These are phyloP conservation scores for Hypena proboscidalis DNA, from an alignment of 2,888 invertebrate genomes.

Conservation along the genomic window DNA sequence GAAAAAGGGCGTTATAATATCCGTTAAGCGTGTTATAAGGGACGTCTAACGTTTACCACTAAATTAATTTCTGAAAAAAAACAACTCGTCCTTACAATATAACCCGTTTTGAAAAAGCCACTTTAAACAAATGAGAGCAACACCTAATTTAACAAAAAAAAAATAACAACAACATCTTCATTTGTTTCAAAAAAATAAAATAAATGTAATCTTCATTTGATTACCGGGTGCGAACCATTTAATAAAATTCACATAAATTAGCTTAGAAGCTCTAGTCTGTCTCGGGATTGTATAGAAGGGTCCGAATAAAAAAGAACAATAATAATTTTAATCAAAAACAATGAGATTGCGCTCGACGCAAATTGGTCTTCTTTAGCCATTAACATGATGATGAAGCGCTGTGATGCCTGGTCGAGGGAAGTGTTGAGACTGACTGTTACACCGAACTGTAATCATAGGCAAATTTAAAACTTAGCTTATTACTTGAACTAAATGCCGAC, in stretches of 20 bases:
- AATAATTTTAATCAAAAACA: conserved; percentile 82
- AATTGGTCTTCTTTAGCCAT: conserved; percentile 74
- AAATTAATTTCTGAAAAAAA: too few species aligned
- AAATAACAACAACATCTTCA: neutral
- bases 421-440: conserved; percentile 43
- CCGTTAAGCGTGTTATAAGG: too few species aligned
- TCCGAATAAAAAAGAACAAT: conserved; percentile 65
- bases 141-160: neutral
- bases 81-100: too few species aligned
- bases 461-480: too few species aligned
- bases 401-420: conserved; percentile 55
- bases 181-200: conserved; percentile 45
- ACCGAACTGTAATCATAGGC: conserved; percentile 41
- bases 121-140: neutral
- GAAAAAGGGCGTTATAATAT: too few species aligned
- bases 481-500: too few species aligned
- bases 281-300: conserved; percentile 42
- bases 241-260: conserved; percentile 41
- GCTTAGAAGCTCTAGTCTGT: conserved; percentile 41
- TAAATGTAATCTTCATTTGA: conserved; percentile 52
- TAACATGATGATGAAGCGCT: conserved; percentile 69
- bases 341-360: conserved; percentile 75
- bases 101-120: too few species aligned
- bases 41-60: too few species aligned
- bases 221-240: conserved; percentile 45